Base-by-base conservation (phyloP, 1,140 invertebrate genomes). In the Temnothorax curvispinosus region DNA sequence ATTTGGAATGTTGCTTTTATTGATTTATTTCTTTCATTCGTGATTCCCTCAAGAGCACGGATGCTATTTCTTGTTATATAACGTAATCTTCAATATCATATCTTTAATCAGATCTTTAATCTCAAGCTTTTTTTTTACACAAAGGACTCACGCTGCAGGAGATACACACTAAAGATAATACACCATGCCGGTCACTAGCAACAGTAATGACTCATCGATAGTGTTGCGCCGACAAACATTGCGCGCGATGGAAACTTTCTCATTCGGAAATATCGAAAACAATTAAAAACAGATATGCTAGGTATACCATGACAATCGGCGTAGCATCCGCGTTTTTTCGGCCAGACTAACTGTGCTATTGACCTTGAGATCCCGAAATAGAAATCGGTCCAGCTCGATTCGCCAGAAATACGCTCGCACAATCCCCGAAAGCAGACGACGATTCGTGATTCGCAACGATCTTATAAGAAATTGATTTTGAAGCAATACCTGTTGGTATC, bases 331-430 rank as follows among this genome's bases (percentile, higher is more conserved):
- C 62, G 58, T 21, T 69, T n/a, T 32, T 47, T 58, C n/a, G n/a
- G 21, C 41, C 18, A 54, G n/a, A 0, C 11, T 75, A 50, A 50
- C 21, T 27, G 15, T 64, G 69, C 44, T 76, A 65, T 89, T 87
- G 87, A 77, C 72, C 88, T 87, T 89, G 77, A 82, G 58, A 71
- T 80, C 7, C 3, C 62, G 3, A 44, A 74, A 9, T 7, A 74
- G 67, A 80, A 78, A 56, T 85, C 87, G 4, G 8, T 65, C 41
- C 54, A 54, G 11, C 47, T 64, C 21, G 44, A 69, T 76, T 71
- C n/a, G 38, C 77, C 21, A 85, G 74, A 41, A 65, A 44, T 58
- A 47, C 13, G 7, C 58, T 58, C 15, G 52, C 62, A 64, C 72
- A 15, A 64, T 62, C 27, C 0, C 38, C 3, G 2, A 15, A 21